These are phyloP conservation scores for Perdita meconis DNA, from an alignment of 2,888 invertebrate genomes.

Conservation along the genomic window DNA sequence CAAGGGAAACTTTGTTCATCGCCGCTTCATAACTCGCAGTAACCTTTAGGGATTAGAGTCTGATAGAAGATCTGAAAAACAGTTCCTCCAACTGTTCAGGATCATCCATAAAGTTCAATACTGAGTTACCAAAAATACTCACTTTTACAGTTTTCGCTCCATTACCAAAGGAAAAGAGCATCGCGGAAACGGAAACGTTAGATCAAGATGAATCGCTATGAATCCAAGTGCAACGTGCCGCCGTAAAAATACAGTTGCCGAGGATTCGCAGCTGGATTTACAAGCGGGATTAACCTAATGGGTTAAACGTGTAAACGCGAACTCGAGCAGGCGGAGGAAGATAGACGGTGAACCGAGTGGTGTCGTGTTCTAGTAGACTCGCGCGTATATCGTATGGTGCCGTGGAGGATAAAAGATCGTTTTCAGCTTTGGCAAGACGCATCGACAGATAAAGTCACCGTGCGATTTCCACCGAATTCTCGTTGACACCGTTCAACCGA, in stretches of 20 bases:
- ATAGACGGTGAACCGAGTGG: conserved; percentile 70
- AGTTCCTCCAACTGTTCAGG: no score
- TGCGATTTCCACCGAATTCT: neutral
- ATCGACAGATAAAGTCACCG: conserved; percentile 13
- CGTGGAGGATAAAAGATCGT: conserved; percentile 53
- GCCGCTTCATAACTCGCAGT: no score
- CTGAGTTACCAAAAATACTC: no score
- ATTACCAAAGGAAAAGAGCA: neutral
- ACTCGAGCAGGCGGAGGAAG: conserved; percentile 61
- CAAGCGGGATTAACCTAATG: conserved; percentile 73
- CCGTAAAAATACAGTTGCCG: conserved; percentile 43
- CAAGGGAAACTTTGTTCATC: no score
- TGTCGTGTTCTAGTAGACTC: conserved; percentile 55
- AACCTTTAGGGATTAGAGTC: no score
- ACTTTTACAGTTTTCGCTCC: neutral
- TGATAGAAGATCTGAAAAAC: no score
- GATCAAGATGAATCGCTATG: conserved; percentile 6
- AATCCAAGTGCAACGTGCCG: neutral
- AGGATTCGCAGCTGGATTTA: conserved; percentile 34
- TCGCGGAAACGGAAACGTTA: neutral
- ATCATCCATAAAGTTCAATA: no score
- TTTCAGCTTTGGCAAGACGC: conserved; percentile 15
- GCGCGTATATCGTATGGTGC: conserved; percentile 31
- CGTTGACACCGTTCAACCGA: neutral
- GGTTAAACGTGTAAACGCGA: conserved; percentile 70